Conservation (phyloP, 2,113 vertebrate species). For the Strigops habroptila region DNA sequence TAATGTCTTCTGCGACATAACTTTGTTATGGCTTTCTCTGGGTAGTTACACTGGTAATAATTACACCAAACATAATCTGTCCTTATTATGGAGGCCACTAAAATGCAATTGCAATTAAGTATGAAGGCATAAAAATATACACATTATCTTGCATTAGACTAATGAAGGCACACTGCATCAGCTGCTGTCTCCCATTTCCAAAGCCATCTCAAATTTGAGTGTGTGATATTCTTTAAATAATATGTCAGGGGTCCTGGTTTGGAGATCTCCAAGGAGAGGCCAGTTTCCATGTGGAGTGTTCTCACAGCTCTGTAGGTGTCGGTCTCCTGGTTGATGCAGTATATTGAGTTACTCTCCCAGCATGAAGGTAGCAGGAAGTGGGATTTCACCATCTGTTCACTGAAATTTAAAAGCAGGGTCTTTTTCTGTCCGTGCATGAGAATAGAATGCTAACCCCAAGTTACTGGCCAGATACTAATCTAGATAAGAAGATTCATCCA, state of each 20-base stretch:
- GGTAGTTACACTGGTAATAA: background rate
- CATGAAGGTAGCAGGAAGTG: conserved; percentile 38
- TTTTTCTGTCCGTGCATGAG: background rate
- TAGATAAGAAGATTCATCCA: background rate
- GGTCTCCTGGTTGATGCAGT: conserved; percentile 39
- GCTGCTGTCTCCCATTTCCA: background rate
- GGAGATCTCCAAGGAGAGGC: conserved; percentile 23
- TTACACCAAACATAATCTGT: background rate
- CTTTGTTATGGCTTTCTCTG: background rate
- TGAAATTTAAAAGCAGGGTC: conserved; percentile 38
- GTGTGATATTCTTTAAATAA: background rate
- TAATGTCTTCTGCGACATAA: conserved; percentile 3
- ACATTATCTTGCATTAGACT: background rate
- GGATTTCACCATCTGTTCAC: conserved; percentile 56
- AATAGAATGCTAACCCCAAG: conserved; percentile 1
- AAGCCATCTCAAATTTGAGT: background rate
- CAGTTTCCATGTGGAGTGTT: conserved; percentile 2
- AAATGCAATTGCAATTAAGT: conserved; percentile 18
- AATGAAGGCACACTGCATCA: background rate
- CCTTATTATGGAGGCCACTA: background rate
- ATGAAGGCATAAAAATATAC: conserved; percentile 7
- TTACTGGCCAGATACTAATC: background rate
- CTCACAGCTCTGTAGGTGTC: conserved; percentile 28
- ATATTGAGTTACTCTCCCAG: conserved; percentile 38
- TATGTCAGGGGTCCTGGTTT: background rate